Percentiles rank a stretch among this genome's conserved stretches.
phyloP scores from a whole-genome alignment of 2,888 invertebrate genomes.

The Sphaeridia pumilis region DNA sequence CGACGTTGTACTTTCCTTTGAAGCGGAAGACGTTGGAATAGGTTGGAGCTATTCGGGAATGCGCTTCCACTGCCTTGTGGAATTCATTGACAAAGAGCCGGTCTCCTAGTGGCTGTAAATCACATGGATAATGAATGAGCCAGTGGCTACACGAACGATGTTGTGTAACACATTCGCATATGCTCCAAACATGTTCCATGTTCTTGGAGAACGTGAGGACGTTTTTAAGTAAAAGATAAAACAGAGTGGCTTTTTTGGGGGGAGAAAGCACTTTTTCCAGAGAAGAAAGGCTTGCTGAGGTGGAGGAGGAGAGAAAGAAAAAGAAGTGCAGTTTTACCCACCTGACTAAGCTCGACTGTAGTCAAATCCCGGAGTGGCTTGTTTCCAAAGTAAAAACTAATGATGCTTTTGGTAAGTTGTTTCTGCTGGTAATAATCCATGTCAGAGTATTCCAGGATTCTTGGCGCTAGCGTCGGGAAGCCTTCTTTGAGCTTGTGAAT shows the following conservation, averaged over 20 bases:
- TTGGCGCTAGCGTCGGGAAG: conserved; percentile 5
- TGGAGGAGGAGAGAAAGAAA: too few relatives aligned
- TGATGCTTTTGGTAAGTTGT: conserved; percentile 18
- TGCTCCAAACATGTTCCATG: too few relatives aligned
- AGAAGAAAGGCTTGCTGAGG: too few relatives aligned
- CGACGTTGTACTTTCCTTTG: conserved; percentile 30
- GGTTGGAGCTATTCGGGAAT: conserved; percentile 30
- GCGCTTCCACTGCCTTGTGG: conserved; percentile 25
- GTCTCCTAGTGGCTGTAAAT: conserved; percentile 18
- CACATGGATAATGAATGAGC: too few relatives aligned
- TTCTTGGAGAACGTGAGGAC: too few relatives aligned
- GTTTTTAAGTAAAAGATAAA: too few relatives aligned
- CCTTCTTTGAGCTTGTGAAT: conserved; percentile 1
- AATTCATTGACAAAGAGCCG: conserved; percentile 25
- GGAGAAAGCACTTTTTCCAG: too few relatives aligned
- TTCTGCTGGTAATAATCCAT: conserved; percentile 7
- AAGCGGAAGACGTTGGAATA: conserved; percentile 24
- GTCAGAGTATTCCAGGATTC: conserved; percentile 19
- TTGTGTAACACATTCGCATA: too few relatives aligned
- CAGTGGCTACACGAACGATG: too few relatives aligned
- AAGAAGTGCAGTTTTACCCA: too few relatives aligned
- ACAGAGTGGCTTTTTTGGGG: too few relatives aligned
- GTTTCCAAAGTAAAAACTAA: conserved; percentile 22
- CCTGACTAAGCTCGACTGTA: conserved; percentile 18
- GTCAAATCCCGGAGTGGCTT: conserved; percentile 14